These are phyloP conservation scores for Lycocerus yunnanus DNA, from an alignment of 2,888 invertebrate species.

Conservation along the genomic window DNA sequence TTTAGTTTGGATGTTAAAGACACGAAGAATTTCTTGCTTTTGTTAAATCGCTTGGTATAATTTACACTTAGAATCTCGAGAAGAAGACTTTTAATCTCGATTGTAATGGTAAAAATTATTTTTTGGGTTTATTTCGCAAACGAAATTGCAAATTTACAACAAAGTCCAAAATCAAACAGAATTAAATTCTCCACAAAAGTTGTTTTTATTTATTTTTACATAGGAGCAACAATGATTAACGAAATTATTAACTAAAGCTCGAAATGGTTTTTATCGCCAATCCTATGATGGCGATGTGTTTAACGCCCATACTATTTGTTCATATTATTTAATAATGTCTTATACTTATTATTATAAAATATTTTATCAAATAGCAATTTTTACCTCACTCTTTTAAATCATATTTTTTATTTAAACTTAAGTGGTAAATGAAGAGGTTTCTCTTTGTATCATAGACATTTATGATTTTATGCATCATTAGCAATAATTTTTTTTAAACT, in stretches of 20 bases:
- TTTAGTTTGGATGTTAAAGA: background rate
- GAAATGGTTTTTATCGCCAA: background rate
- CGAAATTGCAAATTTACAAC: background rate
- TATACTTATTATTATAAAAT: too few species aligned
- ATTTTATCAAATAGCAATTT: background rate
- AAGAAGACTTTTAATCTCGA: too few species aligned
- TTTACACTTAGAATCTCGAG: too few species aligned
- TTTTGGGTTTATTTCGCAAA: background rate
- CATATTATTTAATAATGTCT: background rate
- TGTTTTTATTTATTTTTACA: background rate
- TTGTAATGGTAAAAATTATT: background rate
- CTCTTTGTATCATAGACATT: background rate
- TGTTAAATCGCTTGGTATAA: background rate
- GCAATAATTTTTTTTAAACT: background rate
- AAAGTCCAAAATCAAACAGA: background rate
- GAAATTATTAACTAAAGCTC: background rate
- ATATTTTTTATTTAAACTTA: background rate
- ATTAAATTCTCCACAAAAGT: background rate
- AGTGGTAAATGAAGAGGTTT: background rate
- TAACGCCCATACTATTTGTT: background rate
- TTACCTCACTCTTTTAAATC: background rate
- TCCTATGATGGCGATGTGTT: background rate
- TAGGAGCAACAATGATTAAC: background rate
- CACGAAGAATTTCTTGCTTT: background rate
- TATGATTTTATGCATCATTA: background rate